Conservation (phyloP, 2,888 invertebrate species). For the Teleiodes luculella region DNA sequence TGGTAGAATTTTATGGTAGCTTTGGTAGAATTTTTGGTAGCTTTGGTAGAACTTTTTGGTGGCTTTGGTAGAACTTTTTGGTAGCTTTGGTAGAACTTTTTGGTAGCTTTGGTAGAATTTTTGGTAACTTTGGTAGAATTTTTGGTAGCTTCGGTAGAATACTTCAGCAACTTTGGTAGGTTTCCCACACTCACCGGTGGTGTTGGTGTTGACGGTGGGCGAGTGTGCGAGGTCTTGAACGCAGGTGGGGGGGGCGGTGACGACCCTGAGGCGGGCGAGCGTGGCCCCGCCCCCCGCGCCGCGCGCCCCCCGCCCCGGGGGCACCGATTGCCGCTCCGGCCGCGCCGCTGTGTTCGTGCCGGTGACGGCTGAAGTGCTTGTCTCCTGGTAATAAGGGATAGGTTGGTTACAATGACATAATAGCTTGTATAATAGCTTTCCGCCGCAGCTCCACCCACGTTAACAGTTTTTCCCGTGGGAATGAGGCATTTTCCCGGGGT, state of each 20-base stretch:
- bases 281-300: slow-evolving; percentile 79
- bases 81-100: too few relatives aligned
- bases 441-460: too few relatives aligned
- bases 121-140: not conserved
- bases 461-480: too few relatives aligned
- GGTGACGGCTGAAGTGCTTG: slow-evolving; percentile 44
- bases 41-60: too few relatives aligned
- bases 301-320: slow-evolving; percentile 34
- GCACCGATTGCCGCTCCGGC: slow-evolving; percentile 68
- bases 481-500: too few relatives aligned
- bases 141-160: not conserved
- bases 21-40: not conserved
- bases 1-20: too few relatives aligned
- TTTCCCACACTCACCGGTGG: not conserved
- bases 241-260: slow-evolving; percentile 81
- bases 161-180: too few relatives aligned
- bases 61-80: too few relatives aligned
- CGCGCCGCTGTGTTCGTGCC: slow-evolving; percentile 42
- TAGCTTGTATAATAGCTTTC: too few relatives aligned
- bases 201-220: slow-evolving; percentile 30
- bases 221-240: slow-evolving; percentile 68
- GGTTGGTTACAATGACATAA: too few relatives aligned
- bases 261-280: slow-evolving; percentile 84
- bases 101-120: not conserved
- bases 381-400: slow-evolving; percentile 39